These are phyloP conservation scores for Archips crataeganus DNA, from an alignment of 2,888 invertebrate species.

Conservation along the genomic window DNA sequence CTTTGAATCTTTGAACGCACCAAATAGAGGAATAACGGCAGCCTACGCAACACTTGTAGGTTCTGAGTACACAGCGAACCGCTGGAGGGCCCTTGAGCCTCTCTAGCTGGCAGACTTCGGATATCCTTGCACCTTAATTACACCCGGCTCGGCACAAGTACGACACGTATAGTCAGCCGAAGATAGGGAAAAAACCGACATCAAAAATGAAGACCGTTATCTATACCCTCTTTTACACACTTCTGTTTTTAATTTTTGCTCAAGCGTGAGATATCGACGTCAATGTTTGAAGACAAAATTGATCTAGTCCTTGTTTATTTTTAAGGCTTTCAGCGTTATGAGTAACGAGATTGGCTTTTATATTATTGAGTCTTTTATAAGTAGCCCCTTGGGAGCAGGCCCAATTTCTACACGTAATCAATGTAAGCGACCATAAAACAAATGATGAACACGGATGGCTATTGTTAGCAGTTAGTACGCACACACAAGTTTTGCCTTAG, in stretches of 20 bases:
- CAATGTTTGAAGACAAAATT: background rate
- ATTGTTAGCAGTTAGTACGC: background rate
- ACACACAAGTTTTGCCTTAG: background rate
- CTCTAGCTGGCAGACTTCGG: constrained; percentile 77
- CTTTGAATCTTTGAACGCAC: constrained; percentile 78
- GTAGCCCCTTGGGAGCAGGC: constrained; percentile 13
- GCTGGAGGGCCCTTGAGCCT: constrained; percentile 72
- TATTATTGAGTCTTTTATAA: constrained; percentile 24
- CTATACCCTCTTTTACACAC: constrained; percentile 9
- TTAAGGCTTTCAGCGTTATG: constrained; percentile 15
- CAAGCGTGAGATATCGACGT: constrained; percentile 1
- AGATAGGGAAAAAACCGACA: constrained; percentile 36
- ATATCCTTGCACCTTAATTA: constrained; percentile 86
- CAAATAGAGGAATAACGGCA: constrained; percentile 66
- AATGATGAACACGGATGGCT: background rate
- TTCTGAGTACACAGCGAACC: constrained; percentile 77
- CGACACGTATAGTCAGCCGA: constrained; percentile 47
- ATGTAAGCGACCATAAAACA: constrained; percentile 24
- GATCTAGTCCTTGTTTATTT: constrained; percentile 1
- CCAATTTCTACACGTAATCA: constrained; percentile 22
- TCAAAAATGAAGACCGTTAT: constrained; percentile 10
- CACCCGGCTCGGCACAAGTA: constrained; percentile 73
- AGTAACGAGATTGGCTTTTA: constrained; percentile 15
- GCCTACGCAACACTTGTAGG: constrained; percentile 79
- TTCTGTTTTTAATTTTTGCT: constrained; percentile 21